Percentiles rank a stretch among this genome's conserved stretches.
Conservation (phyloP, 2,797 vertebrate genomes). For the Triplophysa yarkandensis region DNA sequence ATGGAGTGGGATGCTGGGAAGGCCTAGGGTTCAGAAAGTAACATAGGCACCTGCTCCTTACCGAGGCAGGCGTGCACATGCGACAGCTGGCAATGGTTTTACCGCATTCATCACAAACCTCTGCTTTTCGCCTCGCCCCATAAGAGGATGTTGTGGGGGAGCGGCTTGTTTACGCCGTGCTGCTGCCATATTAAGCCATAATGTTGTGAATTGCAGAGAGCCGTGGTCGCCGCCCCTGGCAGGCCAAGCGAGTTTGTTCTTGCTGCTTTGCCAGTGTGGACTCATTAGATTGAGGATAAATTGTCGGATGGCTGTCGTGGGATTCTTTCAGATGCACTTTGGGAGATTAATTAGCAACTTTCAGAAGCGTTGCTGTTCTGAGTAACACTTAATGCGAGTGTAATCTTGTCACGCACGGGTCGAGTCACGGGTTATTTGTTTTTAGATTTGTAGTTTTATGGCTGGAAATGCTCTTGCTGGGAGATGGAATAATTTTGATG, state of each 20-base stretch:
- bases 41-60: slow-evolving; percentile 6
- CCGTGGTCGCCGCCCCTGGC: slow-evolving; percentile 30
- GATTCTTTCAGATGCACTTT: slow-evolving; percentile 32
- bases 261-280: slow-evolving; percentile 39
- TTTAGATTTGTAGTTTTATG: slow-evolving; percentile 1
- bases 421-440: not conserved
- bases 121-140: slow-evolving; percentile 8
- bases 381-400: not conserved
- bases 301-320: slow-evolving; percentile 35
- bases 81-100: slow-evolving; percentile 23
- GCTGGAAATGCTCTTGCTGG: not conserved
- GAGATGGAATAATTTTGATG: not conserved
- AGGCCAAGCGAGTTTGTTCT: slow-evolving; percentile 20
- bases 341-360: slow-evolving; percentile 36
- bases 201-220: slow-evolving; percentile 29
- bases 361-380: not conserved
- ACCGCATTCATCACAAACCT: slow-evolving; percentile 31
- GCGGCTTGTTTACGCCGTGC: slow-evolving; percentile 12
- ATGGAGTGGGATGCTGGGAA: slow-evolving; percentile 40
- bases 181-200: slow-evolving; percentile 28
- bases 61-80: not conserved
- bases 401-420: not conserved
- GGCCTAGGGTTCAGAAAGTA: slow-evolving; percentile 22
- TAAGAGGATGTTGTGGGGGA: slow-evolving; percentile 12
- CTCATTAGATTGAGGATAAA: slow-evolving; percentile 45